A percentile compares a stretch with the other conserved stretches of the same genome.
phyloP scores from a whole-genome alignment of 2,113 vertebrate species.

The Asarcornis scutulata region DNA sequence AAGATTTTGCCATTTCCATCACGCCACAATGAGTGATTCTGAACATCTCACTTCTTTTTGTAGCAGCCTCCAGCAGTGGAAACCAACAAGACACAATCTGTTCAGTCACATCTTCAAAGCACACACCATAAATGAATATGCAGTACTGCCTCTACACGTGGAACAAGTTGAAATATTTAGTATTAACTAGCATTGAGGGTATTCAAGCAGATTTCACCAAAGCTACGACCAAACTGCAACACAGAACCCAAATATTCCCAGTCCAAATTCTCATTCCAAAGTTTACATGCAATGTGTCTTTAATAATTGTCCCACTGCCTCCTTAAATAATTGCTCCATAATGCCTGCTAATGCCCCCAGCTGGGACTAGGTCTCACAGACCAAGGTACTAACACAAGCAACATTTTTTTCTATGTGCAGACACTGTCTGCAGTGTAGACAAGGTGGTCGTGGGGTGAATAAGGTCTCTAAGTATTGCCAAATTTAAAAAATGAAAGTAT shows the following conservation, averaged over 20 bases:
- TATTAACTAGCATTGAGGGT: not conserved
- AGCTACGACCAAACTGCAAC: not conserved
- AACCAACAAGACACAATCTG: not conserved
- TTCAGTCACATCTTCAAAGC: not conserved
- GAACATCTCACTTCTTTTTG: not conserved
- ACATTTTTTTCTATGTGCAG: not conserved
- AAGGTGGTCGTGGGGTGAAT: not conserved
- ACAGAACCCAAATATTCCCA: not conserved
- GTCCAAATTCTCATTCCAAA: not conserved
- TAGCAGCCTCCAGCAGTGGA: not conserved
- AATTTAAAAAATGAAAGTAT: not conserved
- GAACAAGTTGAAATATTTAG: not conserved
- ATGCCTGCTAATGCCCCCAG: too few species aligned
- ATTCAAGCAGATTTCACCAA: not conserved
- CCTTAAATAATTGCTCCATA: not conserved
- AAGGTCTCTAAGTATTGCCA: not conserved
- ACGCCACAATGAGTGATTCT: not conserved
- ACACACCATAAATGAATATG: fast-evolving
- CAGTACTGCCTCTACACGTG: not conserved
- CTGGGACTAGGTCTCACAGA: not conserved
- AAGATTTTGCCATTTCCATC: not conserved
- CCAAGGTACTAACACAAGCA: not conserved
- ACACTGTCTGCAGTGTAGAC: not conserved
- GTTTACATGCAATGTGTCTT: not conserved
- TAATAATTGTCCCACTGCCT: not conserved